Percentiles rank a stretch among this genome's conserved stretches.
These are phyloP conservation scores for Mechanitis messenoides DNA, from an alignment of 2,888 invertebrate genomes.

Conservation along the genomic window DNA sequence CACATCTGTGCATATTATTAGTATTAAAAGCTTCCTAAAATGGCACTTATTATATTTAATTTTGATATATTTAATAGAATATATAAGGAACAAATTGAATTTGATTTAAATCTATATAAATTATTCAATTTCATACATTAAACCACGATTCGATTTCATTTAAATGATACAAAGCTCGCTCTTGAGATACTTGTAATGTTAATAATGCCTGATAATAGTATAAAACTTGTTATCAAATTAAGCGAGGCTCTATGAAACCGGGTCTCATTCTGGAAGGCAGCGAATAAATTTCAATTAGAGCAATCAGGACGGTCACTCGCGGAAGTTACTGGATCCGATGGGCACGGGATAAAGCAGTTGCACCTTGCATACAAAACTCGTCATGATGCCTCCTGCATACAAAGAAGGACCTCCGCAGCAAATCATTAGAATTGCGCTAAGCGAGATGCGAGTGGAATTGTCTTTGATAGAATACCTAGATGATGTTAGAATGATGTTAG, in stretches of 20 bases:
- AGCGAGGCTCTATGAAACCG: slow-evolving; percentile 44
- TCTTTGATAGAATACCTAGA: slow-evolving; percentile 54
- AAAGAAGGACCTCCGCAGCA: slow-evolving; percentile 65
- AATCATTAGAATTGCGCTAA: slow-evolving; percentile 73
- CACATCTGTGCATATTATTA: slow-evolving; percentile 12
- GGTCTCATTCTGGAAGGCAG: slow-evolving; percentile 41
- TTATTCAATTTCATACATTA: slow-evolving; percentile 31
- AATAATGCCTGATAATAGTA: slow-evolving; percentile 58
- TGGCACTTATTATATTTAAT: neutral
- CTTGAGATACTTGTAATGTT: slow-evolving; percentile 71
- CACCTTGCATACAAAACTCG: slow-evolving; percentile 56
- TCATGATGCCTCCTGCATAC: slow-evolving; percentile 59
- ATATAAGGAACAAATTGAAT: neutral
- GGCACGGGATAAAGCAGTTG: slow-evolving; percentile 51
- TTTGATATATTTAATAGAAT: too few relatives aligned
- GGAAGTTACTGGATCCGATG: slow-evolving; percentile 61
- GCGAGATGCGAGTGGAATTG: slow-evolving; percentile 70
- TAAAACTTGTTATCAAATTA: slow-evolving; percentile 40
- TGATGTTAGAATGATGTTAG: slow-evolving; percentile 45
- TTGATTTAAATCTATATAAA: too few relatives aligned
- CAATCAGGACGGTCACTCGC: slow-evolving; percentile 57
- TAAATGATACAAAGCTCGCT: slow-evolving; percentile 60
- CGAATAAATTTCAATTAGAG: slow-evolving; percentile 72
- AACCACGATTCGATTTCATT: slow-evolving; percentile 46
- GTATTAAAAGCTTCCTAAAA: slow-evolving; percentile 1